Percentiles rank a stretch among this genome's conserved stretches.
Evolutionary conservation across 1,140 invertebrate genomes (phyloP).

Genomic region (Papilio helenus): DNA sequence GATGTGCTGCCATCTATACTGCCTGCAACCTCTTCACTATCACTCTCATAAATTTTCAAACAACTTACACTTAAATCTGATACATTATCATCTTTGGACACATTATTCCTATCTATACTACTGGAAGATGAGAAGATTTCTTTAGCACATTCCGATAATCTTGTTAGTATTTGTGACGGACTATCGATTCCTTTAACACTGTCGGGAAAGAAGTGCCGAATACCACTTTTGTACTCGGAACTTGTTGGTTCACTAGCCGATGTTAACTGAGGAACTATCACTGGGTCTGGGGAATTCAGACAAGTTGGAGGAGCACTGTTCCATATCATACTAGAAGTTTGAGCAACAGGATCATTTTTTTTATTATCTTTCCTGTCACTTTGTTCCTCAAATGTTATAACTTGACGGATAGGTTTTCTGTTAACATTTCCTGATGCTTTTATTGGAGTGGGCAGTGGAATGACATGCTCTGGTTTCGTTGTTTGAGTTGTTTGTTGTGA

Average conservation of each 20-base stretch:
- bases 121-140: slow-evolving; percentile 80
- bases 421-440: slow-evolving; percentile 72
- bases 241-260: slow-evolving; percentile 77
- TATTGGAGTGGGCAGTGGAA: slow-evolving; percentile 78
- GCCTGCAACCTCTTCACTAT: slow-evolving; percentile 76
- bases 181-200: slow-evolving; percentile 75
- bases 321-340: slow-evolving; percentile 58
- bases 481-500: slow-evolving; percentile 73
- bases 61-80: slow-evolving; percentile 77
- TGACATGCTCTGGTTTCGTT: slow-evolving; percentile 83
- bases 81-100: slow-evolving; percentile 66
- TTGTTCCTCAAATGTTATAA: slow-evolving; percentile 80
- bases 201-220: slow-evolving; percentile 78
- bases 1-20: slow-evolving; percentile 79
- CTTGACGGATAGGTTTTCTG: slow-evolving; percentile 75
- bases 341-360: slow-evolving; percentile 57
- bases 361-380: slow-evolving; percentile 65
- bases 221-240: slow-evolving; percentile 68
- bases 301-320: slow-evolving; percentile 86
- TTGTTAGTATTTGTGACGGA: slow-evolving; percentile 76
- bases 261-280: slow-evolving; percentile 56
- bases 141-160: slow-evolving; percentile 79
- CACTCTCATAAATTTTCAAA: slow-evolving; percentile 78
- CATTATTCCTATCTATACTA: slow-evolving; percentile 70
- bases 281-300: slow-evolving; percentile 84